These are phyloP conservation scores for Anguilla megastoma DNA, from an alignment of 2,797 vertebrate genomes.

Conservation along the genomic window DNA sequence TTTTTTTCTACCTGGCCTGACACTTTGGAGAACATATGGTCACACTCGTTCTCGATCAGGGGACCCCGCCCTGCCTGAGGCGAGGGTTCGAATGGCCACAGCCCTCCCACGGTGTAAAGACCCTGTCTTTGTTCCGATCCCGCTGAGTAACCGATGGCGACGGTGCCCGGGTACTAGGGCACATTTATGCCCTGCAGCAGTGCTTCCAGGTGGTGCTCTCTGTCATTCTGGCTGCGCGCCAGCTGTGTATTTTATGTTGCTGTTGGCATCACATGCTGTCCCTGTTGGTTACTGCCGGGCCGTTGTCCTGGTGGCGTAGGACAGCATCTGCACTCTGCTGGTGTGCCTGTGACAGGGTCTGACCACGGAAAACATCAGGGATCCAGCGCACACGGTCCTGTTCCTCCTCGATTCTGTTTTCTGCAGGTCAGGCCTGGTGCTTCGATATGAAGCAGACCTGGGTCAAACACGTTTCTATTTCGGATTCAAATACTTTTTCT, in stretches of 20 bases:
- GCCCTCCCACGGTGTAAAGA: background rate
- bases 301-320: background rate
- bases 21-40: too few relatives aligned
- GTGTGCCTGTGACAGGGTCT: background rate
- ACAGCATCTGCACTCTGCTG: background rate
- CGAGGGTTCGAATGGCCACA: too few relatives aligned
- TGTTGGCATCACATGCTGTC: too few relatives aligned
- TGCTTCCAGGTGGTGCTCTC: background rate
- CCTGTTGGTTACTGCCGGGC: background rate
- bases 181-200: background rate
- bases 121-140: background rate
- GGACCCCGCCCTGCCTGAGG: too few relatives aligned
- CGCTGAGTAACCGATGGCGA: background rate
- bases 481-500: too few relatives aligned
- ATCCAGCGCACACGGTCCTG: background rate
- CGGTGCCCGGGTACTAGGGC: background rate
- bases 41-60: too few relatives aligned
- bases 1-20: too few relatives aligned
- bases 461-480: constrained; percentile 38
- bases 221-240: background rate
- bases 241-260: background rate
- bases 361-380: background rate
- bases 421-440: background rate
- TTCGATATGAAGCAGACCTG: background rate
- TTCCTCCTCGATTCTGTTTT: background rate